Evolutionary conservation across 2,113 vertebrate genomes (phyloP).

Genomic region (Panurus biarmicus): DNA sequence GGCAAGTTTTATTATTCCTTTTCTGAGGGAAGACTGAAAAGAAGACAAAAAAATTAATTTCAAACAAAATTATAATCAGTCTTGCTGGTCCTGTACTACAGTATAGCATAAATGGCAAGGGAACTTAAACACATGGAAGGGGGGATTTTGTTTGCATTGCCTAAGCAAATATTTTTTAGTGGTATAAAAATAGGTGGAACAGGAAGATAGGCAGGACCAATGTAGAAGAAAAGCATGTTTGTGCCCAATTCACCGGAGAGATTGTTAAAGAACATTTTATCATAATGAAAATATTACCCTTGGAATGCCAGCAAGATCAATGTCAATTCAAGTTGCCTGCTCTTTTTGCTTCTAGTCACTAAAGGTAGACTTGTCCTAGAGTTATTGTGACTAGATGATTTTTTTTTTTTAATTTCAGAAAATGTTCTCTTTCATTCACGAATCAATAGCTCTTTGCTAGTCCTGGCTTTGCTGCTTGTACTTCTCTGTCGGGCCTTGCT

Average conservation of each 20-base stretch:
- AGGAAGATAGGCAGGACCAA: conserved; percentile 34
- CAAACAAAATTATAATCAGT: background rate
- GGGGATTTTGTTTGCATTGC: conserved; percentile 44
- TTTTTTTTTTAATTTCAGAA: conserved; percentile 3
- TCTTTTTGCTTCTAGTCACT: background rate
- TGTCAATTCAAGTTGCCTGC: background rate
- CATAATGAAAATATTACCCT: conserved; percentile 49
- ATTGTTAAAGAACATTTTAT: conserved; percentile 53
- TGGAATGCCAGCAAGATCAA: conserved; percentile 9
- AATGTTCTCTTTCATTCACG: background rate
- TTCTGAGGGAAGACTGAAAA: background rate
- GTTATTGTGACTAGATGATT: background rate
- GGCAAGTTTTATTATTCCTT: background rate
- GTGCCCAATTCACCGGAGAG: background rate
- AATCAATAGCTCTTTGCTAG: conserved; percentile 41
- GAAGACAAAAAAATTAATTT: background rate
- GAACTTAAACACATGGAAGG: conserved; percentile 15
- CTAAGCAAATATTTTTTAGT: conserved; percentile 24
- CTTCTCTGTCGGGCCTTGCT: background rate
- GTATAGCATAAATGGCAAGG: background rate
- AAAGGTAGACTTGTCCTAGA: background rate
- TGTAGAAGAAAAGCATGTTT: conserved; percentile 26
- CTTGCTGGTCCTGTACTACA: background rate
- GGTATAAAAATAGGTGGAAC: conserved; percentile 59
- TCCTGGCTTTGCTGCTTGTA: conserved; percentile 20